These are phyloP conservation scores for Ophioninae sp. DNA, from an alignment of 2,888 invertebrate genomes.

Conservation along the genomic window DNA sequence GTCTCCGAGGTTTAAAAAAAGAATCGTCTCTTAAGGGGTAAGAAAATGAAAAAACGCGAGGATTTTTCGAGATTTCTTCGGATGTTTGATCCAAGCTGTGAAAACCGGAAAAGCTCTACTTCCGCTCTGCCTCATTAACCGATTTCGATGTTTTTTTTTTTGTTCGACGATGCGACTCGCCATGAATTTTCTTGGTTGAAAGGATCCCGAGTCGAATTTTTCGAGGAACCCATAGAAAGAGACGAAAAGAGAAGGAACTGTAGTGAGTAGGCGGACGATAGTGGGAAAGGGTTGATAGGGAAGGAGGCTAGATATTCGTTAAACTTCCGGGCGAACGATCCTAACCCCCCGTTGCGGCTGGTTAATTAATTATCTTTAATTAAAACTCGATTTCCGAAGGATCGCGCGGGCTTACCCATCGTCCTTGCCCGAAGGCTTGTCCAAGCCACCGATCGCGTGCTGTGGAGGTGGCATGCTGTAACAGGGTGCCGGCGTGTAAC, in stretches of 20 bases:
- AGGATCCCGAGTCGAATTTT: neutral
- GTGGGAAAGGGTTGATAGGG: neutral
- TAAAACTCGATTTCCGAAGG: conserved; percentile 59
- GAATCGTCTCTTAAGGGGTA: too few species aligned
- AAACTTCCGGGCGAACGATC: conserved; percentile 22
- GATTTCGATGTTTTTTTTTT: too few species aligned
- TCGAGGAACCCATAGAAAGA: neutral
- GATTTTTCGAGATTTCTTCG: too few species aligned
- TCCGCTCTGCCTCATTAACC: too few species aligned
- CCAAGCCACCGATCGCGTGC: conserved; percentile 82
- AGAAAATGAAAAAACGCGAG: too few species aligned
- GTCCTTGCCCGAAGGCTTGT: conserved; percentile 87
- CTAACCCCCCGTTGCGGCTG: conserved; percentile 3
- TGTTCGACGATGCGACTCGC: neutral
- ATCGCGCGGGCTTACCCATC: conserved; percentile 84
- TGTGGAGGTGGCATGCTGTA: conserved; percentile 94
- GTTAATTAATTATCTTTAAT: conserved; percentile 60
- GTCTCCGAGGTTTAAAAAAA: too few species aligned
- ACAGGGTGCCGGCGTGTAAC: conserved; percentile 88
- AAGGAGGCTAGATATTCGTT: conserved; percentile 21
- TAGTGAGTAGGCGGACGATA: conserved; percentile 3
- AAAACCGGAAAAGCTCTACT: too few species aligned
- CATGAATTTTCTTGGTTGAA: too few species aligned
- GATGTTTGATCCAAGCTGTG: too few species aligned
- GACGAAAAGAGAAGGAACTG: neutral